Conservation (phyloP, 2,113 vertebrate genomes). For the Xiphorhynchus elegans region DNA sequence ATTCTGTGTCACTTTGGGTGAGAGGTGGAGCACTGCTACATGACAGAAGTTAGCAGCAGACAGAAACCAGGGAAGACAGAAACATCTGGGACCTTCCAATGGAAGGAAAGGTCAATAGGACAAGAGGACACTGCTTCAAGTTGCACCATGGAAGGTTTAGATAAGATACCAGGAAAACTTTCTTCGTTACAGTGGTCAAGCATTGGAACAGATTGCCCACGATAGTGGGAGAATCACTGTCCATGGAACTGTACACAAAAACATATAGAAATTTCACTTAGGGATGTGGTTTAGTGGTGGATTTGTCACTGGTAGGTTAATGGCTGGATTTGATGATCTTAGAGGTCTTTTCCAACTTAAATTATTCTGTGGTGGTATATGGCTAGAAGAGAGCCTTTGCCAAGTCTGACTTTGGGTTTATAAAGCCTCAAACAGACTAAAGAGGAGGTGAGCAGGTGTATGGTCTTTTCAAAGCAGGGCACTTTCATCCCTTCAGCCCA, state of each 20-base stretch:
- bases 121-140: neutral
- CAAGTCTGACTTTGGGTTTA: neutral
- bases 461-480: neutral
- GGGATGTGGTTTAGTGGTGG: neutral
- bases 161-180: neutral
- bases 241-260: neutral
- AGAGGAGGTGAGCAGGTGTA: neutral
- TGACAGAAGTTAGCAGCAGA: neutral
- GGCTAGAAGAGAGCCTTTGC: neutral
- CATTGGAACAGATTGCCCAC: neutral
- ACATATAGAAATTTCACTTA: neutral
- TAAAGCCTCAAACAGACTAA: fast-evolving
- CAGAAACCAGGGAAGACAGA: neutral
- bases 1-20: neutral
- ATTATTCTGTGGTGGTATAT: neutral
- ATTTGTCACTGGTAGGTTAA: neutral
- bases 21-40: neutral
- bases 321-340: neutral
- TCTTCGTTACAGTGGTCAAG: neutral
- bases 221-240: neutral
- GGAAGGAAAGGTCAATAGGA: neutral
- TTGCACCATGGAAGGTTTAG: too few species aligned
- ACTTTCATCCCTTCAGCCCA: neutral
- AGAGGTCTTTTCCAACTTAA: neutral
- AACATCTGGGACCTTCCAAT: neutral